phyloP scores from a whole-genome alignment of 2,113 vertebrate species.

The Platysternon megacephalum region DNA sequence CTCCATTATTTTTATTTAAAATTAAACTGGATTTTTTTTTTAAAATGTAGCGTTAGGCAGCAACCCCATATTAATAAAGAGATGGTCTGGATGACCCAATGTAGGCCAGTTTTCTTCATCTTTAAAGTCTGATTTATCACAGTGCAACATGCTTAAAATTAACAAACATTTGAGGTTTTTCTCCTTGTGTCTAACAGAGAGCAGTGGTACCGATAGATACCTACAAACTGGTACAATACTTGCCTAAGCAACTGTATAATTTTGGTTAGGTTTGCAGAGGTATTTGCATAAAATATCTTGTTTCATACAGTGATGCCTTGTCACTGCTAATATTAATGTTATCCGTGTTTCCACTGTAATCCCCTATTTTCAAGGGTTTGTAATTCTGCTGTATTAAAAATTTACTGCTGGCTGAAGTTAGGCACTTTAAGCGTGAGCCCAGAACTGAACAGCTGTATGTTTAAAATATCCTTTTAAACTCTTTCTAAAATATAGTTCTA shows the following conservation, averaged over 20 bases:
- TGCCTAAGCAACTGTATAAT: neutral
- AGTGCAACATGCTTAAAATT: neutral
- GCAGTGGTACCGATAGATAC: neutral
- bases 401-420: neutral
- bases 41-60: neutral
- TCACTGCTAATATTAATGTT: neutral
- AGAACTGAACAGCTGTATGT: neutral
- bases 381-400: slow-evolving; percentile 5
- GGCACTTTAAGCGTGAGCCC: neutral
- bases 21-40: neutral
- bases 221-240: neutral
- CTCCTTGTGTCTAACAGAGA: neutral
- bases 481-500: slow-evolving; percentile 33
- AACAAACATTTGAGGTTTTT: neutral
- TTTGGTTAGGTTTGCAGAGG: neutral
- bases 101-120: neutral
- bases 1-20: neutral
- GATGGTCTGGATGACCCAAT: neutral
- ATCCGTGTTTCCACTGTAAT: neutral
- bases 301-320: neutral
- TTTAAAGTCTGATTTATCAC: neutral
- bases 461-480: slow-evolving; percentile 37
- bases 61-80: neutral
- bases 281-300: slow-evolving; percentile 4
- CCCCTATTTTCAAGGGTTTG: neutral